A percentile compares a stretch with the other conserved stretches of the same genome.
These are phyloP conservation scores for Pipistrellus pipistrellus DNA, from an alignment of 2,797 vertebrate genomes.

Conservation along the genomic window DNA sequence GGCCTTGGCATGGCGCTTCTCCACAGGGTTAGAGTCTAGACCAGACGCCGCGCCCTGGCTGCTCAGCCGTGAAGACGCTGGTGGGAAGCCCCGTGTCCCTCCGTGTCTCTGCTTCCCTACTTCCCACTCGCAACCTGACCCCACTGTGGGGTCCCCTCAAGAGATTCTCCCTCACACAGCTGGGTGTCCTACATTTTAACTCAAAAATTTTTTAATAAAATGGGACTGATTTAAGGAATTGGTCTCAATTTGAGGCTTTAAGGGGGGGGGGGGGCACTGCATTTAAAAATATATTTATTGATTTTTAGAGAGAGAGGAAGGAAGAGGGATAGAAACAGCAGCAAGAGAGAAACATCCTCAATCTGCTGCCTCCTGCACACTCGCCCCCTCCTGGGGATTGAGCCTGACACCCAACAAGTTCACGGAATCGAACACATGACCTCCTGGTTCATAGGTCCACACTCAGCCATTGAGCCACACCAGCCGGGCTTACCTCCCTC, in stretches of 20 bases:
- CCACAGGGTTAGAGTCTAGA: not conserved
- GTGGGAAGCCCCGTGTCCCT: not conserved
- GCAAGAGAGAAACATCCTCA: too few species aligned
- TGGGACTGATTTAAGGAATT: constrained; percentile 20
- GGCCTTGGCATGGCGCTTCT: too few species aligned
- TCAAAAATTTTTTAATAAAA: not conserved
- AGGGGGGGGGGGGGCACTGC: not conserved
- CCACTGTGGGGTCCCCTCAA: not conserved
- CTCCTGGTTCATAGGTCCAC: too few species aligned
- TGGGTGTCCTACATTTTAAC: not conserved
- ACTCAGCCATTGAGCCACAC: too few species aligned
- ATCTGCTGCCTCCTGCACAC: too few species aligned
- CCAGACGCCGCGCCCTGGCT: not conserved
- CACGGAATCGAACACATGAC: too few species aligned
- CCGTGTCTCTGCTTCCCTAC: too few species aligned
- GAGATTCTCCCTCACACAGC: not conserved
- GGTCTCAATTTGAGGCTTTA: constrained; percentile 52
- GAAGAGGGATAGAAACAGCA: too few species aligned
- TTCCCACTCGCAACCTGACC: not conserved
- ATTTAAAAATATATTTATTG: too few species aligned
- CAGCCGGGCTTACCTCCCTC: not conserved
- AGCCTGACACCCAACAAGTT: too few species aligned
- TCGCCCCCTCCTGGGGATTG: too few species aligned
- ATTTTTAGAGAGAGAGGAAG: too few species aligned
- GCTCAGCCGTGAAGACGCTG: not conserved